Evolutionary conservation across 2,888 invertebrate species (phyloP), one percentile per base, ranked within the genome.

Genomic region (Ceraclea dissimilis): DNA sequence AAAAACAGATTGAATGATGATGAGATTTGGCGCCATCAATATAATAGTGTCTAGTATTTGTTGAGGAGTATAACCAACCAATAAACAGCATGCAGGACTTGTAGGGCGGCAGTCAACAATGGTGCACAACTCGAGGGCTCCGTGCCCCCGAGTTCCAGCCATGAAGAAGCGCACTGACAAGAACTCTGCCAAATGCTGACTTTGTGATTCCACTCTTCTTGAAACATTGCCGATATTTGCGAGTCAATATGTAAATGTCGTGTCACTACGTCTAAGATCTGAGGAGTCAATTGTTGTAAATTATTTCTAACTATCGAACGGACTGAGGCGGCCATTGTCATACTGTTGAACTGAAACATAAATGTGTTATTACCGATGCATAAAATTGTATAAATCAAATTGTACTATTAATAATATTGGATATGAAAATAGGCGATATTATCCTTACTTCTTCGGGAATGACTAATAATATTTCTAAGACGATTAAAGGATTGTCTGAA

Each of bases 371-470:
- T 26, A 26, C 10, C 4, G n/a, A 39, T 44, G 34, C 46, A 51
- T 52, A 18, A 39, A 43, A 44, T 26, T 26, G 10, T 26, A 26
- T 26, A 26, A 26, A 26, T 26, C n/a, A n/a, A n/a, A n/a, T n/a
- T n/a, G n/a, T n/a, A n/a, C n/a, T n/a, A n/a, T n/a, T n/a, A n/a
- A n/a, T n/a, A n/a, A n/a, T n/a, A n/a, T n/a, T n/a, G n/a, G n/a
- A n/a, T 26, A 26, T 26, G 26, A 10, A 26, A 26, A 4, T 26
- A 26, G 5, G 10, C 4, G 10, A 26, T 26, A 26, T 6, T 26
- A 26, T 26, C 10, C 70, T 74, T 75, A 91, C 92, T 79, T 95
- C 94, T 74, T 89, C 90, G 21, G 94, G 93, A 67, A 95, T 83
- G 54, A 90, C 88, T 65, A 88, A 86, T 16, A 95, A 76, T 39